Percentiles rank a stretch among this genome's conserved stretches.
phyloP scores from a whole-genome alignment of 2,113 vertebrate species.

The Phocoena phocoena region DNA sequence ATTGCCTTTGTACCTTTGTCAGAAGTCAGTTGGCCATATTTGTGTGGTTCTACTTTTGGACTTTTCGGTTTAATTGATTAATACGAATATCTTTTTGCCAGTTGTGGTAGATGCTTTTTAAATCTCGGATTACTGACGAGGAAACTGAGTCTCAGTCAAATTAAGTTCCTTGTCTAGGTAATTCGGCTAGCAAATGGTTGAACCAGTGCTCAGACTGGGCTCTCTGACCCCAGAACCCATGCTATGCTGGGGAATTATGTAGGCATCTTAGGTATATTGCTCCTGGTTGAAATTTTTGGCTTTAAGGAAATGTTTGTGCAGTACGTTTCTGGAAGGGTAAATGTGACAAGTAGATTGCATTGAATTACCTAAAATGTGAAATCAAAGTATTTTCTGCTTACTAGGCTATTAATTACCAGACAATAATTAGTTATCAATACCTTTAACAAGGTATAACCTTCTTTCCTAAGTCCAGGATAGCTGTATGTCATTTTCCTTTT shows the following conservation, averaged over 20 bases:
- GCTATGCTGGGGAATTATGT: background rate
- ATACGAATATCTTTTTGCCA: constrained; percentile 17
- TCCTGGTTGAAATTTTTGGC: constrained; percentile 25
- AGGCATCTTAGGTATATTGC: background rate
- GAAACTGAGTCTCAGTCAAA: background rate
- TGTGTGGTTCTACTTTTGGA: constrained; percentile 34
- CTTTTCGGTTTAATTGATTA: constrained; percentile 34
- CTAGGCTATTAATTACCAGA: background rate
- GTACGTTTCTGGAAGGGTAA: background rate
- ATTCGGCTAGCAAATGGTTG: background rate
- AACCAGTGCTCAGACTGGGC: background rate
- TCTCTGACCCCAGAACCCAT: background rate
- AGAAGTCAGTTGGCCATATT: constrained; percentile 4
- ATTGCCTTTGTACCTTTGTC: constrained; percentile 20
- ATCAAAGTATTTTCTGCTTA: background rate
- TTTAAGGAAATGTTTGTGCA: background rate
- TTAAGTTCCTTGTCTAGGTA: background rate
- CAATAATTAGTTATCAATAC: background rate
- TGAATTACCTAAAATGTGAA: constrained; percentile 37
- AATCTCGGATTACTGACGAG: constrained; percentile 10
- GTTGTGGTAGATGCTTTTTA: constrained; percentile 1
- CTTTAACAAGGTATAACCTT: constrained; percentile 13
- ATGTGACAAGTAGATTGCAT: background rate
- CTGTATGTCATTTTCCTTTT: constrained; percentile 18
- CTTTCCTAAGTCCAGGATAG: background rate